phyloP scores from a whole-genome alignment of 92 coral and sea anemone genomes.

The Porites divaricata region DNA sequence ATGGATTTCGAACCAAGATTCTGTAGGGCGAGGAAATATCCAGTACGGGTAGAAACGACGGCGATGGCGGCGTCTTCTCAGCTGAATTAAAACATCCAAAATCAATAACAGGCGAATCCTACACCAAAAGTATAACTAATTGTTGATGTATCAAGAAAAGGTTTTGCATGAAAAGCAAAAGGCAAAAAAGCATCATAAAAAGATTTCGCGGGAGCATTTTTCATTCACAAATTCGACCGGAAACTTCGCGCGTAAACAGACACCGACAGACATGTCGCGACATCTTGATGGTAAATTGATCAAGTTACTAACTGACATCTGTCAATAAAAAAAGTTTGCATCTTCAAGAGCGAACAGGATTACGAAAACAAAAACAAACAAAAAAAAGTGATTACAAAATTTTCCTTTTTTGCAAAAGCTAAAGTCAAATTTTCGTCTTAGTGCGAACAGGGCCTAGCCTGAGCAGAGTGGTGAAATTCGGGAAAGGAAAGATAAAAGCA shows the following conservation, averaged over 20 bases:
- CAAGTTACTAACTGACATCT: constrained; percentile 22
- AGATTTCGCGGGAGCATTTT: constrained; percentile 22
- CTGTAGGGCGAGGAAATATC: constrained; percentile 6
- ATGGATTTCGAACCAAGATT: background rate
- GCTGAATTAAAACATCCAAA: constrained; percentile 22
- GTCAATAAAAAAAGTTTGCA: constrained; percentile 6
- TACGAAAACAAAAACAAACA: constrained; percentile 11
- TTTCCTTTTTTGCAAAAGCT: background rate
- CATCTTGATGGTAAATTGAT: too few species aligned
- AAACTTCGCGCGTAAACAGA: too few species aligned
- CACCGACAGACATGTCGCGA: too few species aligned
- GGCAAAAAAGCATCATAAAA: constrained; percentile 8
- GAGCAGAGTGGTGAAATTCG: too few species aligned
- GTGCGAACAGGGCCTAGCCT: too few species aligned
- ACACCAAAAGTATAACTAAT: constrained; percentile 17
- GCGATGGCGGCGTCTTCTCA: constrained; percentile 26
- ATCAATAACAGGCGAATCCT: constrained; percentile 18
- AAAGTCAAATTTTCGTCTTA: background rate
- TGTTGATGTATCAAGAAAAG: constrained; percentile 10
- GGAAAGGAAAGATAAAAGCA: too few species aligned
- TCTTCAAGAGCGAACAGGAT: constrained; percentile 2
- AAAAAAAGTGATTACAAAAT: constrained; percentile 17
- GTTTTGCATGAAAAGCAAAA: constrained; percentile 8
- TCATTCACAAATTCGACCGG: constrained; percentile 14
- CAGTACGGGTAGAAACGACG: constrained; percentile 6